Conservation (phyloP, 1,140 invertebrate species). For the Lysiphlebus fabarum region DNA sequence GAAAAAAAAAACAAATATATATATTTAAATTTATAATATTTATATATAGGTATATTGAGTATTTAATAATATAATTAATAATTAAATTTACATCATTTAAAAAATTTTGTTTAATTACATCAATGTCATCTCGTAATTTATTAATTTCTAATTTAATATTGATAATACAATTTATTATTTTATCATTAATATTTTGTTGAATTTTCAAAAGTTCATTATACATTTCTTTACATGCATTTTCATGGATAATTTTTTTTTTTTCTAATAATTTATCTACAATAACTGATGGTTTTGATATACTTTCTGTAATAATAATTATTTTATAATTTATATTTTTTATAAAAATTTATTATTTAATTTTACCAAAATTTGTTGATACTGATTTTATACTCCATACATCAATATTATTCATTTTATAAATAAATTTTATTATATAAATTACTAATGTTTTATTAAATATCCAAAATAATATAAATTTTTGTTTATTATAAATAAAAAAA, state of each 20-base stretch:
- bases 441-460: neutral
- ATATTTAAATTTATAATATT: too few species aligned
- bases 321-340: too few species aligned
- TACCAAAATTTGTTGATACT: slow-evolving; percentile 1
- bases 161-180: neutral
- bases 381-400: neutral
- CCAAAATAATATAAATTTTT: slow-evolving; percentile 3
- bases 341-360: too few species aligned
- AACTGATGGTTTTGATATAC: slow-evolving; percentile 5
- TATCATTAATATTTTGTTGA: neutral
- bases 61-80: neutral
- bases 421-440: neutral
- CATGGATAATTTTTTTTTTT: neutral
- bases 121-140: slow-evolving; percentile 1
- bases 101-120: neutral
- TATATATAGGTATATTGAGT: too few species aligned
- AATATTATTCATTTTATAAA: neutral
- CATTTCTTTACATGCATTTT: neutral
- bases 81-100: slow-evolving; percentile 3
- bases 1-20: too few species aligned
- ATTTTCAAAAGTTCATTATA: neutral
- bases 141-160: neutral
- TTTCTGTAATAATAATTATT: neutral
- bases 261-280: slow-evolving; percentile 2
- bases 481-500: neutral